A percentile compares a stretch with the other conserved stretches of the same genome.
phyloP scores from a whole-genome alignment of 1,140 invertebrate genomes.

The Drosophila gunungcola region DNA sequence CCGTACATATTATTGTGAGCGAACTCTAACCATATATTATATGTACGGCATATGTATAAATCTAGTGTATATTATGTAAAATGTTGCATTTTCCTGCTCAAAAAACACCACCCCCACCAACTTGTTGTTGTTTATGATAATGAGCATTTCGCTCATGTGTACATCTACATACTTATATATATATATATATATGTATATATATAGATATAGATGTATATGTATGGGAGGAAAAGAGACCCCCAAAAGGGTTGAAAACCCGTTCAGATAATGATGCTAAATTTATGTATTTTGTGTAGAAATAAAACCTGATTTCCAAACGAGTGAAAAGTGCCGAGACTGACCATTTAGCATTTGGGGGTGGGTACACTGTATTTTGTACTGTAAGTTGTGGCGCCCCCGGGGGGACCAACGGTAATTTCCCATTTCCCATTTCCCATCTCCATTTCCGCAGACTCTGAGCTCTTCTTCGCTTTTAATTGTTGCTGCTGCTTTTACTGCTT shows the following conservation, averaged over 20 bases:
- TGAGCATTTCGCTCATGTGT: constrained; percentile 79
- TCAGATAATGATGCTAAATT: constrained; percentile 82
- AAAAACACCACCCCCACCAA: constrained; percentile 36
- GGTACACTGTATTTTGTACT: constrained; percentile 25
- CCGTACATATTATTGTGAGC: constrained; percentile 64
- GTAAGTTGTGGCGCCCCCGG: constrained; percentile 24
- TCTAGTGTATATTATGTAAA: constrained; percentile 78
- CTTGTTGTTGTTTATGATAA: constrained; percentile 82
- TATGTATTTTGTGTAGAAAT: constrained; percentile 84
- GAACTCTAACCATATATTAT: constrained; percentile 59
- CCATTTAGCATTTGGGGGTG: constrained; percentile 24
- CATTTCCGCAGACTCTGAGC: constrained; percentile 20
- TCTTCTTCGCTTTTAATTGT: constrained; percentile 71
- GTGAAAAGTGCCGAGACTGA: constrained; percentile 45
- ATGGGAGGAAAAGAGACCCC: constrained; percentile 14
- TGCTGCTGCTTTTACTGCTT: constrained; percentile 35
- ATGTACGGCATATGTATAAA: constrained; percentile 52
- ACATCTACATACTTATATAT: constrained; percentile 16
- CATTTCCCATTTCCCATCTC: constrained; percentile 1
- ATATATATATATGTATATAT: constrained; percentile 10
- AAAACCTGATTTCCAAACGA: constrained; percentile 83
- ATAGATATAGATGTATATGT: constrained; percentile 1
- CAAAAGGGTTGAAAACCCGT: constrained; percentile 50
- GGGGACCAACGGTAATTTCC: constrained; percentile 1
- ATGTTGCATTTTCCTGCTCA: constrained; percentile 70